Evolutionary conservation across 2,888 invertebrate genomes (phyloP).

Genomic region (Apamea crenata): DNA sequence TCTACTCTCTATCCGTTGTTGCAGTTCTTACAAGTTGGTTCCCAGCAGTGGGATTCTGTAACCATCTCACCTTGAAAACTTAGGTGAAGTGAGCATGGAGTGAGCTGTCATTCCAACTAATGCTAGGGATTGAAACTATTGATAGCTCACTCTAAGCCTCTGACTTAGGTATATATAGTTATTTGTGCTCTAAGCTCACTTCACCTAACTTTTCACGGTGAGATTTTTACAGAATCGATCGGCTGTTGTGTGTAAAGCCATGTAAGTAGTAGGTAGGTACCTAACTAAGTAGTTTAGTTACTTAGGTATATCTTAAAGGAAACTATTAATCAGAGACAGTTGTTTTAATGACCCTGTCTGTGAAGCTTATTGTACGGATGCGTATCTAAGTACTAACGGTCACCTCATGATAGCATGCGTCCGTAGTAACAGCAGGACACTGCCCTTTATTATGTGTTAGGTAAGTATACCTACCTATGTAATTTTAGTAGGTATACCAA

Average conservation of each 20-base stretch:
- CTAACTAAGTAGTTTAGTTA: neutral
- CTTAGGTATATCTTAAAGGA: slow-evolving; percentile 28
- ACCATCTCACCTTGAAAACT: too few relatives aligned
- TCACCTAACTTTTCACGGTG: too few relatives aligned
- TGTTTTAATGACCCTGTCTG: slow-evolving; percentile 41
- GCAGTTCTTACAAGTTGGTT: neutral
- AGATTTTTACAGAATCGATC: too few relatives aligned
- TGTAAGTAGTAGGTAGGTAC: neutral
- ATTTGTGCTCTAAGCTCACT: too few relatives aligned
- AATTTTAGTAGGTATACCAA: neutral
- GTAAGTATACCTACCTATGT: neutral
- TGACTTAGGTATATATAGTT: too few relatives aligned
- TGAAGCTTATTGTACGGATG: slow-evolving; percentile 29
- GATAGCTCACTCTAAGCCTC: too few relatives aligned
- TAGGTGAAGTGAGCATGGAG: too few relatives aligned
- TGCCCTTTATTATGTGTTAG: neutral
- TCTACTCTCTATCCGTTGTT: neutral
- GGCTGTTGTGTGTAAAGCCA: neutral
- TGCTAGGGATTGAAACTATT: too few relatives aligned
- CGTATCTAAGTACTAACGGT: slow-evolving; percentile 15
- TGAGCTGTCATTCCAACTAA: too few relatives aligned
- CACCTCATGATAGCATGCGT: slow-evolving; percentile 16
- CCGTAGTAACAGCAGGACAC: slow-evolving; percentile 7
- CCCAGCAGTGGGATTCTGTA: too few relatives aligned
- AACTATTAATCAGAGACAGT: slow-evolving; percentile 39